Evolutionary conservation across 2,797 vertebrate genomes (phyloP), one percentile per base, ranked within the genome.

Genomic region (Pampus argenteus): DNA sequence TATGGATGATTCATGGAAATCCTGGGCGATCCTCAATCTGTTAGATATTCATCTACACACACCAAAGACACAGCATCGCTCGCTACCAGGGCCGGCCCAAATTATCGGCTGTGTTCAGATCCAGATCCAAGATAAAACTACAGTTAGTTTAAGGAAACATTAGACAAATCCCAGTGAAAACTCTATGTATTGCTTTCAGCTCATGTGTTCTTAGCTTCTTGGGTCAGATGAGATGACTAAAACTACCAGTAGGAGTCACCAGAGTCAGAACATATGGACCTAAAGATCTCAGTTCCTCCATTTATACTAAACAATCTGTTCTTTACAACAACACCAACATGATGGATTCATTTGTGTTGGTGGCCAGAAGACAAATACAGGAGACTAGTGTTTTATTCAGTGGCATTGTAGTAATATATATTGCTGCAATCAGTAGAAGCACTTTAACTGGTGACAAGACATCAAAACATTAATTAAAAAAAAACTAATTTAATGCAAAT

Each of bases 1-100:
- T 44, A 44, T 7, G 40, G 40, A 64, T 78, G 50, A 74, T 67
- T 77, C 57, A 68, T 29, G 38, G 28, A 57, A 54, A 64, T 60
- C 31, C 52, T 58, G 22, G 22, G 51, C 10, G 2, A 64, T 26
- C 55, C 26, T 71, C n/a, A 14, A 65, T 45, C 34, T 65, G 36
- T 45, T 17, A 20, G 3, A 70, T 14, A 48, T 66, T 26, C n/a
- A 3, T 49, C 4, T 50, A 34, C n/a, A 59, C 65, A 56, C 13
- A 59, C n/a, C 20, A 48, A 54, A 23, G 20, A 28, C 15, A 44
- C 13, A 40, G 23, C 17, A 9, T 3, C 4, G 8, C 15, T 61
- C 34, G 10, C 15, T 14, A 25, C n/a, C 51, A 28, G 31, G 29
- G 34, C 14, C 55, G 45, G 34, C 23, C 47, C 4, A 50, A 7